Conservation (phyloP, 92 coral and sea anemone species). For the Umimayanthus chanpuru region DNA sequence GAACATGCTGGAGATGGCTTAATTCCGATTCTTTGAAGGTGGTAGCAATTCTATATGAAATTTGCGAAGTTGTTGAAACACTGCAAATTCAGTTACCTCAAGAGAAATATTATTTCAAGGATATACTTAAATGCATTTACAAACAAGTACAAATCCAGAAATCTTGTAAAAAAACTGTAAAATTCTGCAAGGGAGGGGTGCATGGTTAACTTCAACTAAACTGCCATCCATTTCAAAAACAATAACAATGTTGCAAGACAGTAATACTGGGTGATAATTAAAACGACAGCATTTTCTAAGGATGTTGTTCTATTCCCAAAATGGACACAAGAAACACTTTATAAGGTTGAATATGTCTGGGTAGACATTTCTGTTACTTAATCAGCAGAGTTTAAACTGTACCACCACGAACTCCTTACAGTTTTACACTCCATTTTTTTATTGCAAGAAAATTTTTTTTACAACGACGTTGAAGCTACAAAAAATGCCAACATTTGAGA, state of each 20-base stretch:
- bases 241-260: not conserved
- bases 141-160: not conserved
- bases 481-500: no score
- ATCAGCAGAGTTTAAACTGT: not conserved
- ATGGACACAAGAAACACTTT: not conserved
- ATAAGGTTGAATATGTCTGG: not conserved
- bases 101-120: not conserved
- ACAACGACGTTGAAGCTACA: no score
- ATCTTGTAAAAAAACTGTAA: not conserved
- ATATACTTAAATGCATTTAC: not conserved
- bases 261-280: not conserved
- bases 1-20: no score
- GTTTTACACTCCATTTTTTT: no score
- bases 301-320: not conserved
- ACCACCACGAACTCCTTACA: no score
- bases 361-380: not conserved
- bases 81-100: no score
- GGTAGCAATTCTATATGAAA: no score
- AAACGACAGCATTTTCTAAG: not conserved
- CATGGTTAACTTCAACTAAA: not conserved
- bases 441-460: no score
- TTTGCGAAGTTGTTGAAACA: no score
- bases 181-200: not conserved
- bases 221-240: no score
- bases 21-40: no score